Base-by-base conservation (phyloP, 2,888 invertebrate genomes). In the Copidosoma aretas region DNA sequence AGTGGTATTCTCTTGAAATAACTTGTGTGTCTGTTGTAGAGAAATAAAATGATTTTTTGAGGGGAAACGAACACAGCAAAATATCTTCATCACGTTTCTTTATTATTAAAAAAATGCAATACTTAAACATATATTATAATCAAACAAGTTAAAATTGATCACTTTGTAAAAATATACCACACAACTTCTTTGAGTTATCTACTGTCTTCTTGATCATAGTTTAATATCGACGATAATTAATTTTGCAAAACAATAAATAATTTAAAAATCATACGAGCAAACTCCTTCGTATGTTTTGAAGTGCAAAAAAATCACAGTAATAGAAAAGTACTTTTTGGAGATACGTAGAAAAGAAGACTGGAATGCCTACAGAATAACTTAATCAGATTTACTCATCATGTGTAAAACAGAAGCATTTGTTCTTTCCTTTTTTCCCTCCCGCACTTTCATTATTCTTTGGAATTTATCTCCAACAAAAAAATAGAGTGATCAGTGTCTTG, bases 21-120 rank as follows among this genome's bases (percentile, higher is more conserved):
- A n/a, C n/a, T n/a, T n/a, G n/a, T n/a, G n/a, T n/a, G n/a, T n/a
- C n/a, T n/a, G n/a, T n/a, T n/a, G n/a, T n/a, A n/a, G n/a, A n/a
- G n/a, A n/a, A 32, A 32, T 32, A 8, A 3, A 32, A 32, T 32
- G 32, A 32, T 32, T 32, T 32, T 32, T 32, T 32, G 8, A 32
- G 32, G 32, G 32, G 8, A 32, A 32, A 8, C 4, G 8, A 5
- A 32, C 3, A 32, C 32, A 32, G 8, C 32, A 32, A 32, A 32
- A 32, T 32, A 32, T 32, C 32, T 3, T 32, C 32, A 8, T 32
- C 32, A 60, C 58, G 53, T 64, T 61, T 58, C 58, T 69, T 69
- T 69, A 69, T 69, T 69, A 57, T 64, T 59, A 60, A 69, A 70
- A n/a, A 67, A 70, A 70, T 60, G 60, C 46, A 64, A 57, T 70